Evolutionary conservation across 2,888 invertebrate genomes (phyloP).

Genomic region (Pharmacophagus antenor): DNA sequence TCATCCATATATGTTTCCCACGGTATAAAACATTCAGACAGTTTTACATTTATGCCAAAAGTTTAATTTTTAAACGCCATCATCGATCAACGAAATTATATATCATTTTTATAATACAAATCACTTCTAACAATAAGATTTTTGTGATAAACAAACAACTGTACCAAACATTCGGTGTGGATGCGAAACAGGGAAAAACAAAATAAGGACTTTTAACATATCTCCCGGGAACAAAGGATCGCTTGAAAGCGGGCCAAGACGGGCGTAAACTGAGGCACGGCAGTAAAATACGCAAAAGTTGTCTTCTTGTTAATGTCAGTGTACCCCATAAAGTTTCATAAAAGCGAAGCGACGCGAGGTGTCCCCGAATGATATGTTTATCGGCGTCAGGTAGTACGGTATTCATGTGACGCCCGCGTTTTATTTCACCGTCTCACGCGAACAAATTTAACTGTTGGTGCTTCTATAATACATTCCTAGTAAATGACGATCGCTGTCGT

Average conservation of each 20-base stretch:
- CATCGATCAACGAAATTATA: too few relatives aligned
- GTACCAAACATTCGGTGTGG: too few relatives aligned
- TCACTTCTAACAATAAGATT: too few relatives aligned
- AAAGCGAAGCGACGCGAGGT: conserved; percentile 16
- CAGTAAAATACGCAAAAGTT: conserved; percentile 15
- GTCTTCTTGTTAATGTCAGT: conserved; percentile 5
- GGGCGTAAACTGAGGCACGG: conserved; percentile 1
- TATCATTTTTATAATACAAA: too few relatives aligned
- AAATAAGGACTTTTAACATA: background rate
- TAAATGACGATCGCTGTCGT: background rate
- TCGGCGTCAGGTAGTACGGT: conserved; percentile 14
- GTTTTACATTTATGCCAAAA: too few relatives aligned
- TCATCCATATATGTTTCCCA: too few relatives aligned
- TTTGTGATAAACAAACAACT: too few relatives aligned
- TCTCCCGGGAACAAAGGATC: background rate
- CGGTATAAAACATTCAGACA: too few relatives aligned
- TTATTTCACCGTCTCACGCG: conserved; percentile 18
- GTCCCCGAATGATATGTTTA: conserved; percentile 22
- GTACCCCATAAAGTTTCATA: conserved; percentile 7
- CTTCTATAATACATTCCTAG: conserved; percentile 11
- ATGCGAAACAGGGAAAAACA: background rate
- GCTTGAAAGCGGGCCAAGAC: conserved; percentile 10
- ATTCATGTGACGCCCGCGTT: conserved; percentile 18
- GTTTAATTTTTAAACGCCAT: too few relatives aligned
- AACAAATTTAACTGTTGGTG: conserved; percentile 3